These are phyloP conservation scores for Poecile atricapillus DNA, from an alignment of 2,113 vertebrate species.

Conservation along the genomic window DNA sequence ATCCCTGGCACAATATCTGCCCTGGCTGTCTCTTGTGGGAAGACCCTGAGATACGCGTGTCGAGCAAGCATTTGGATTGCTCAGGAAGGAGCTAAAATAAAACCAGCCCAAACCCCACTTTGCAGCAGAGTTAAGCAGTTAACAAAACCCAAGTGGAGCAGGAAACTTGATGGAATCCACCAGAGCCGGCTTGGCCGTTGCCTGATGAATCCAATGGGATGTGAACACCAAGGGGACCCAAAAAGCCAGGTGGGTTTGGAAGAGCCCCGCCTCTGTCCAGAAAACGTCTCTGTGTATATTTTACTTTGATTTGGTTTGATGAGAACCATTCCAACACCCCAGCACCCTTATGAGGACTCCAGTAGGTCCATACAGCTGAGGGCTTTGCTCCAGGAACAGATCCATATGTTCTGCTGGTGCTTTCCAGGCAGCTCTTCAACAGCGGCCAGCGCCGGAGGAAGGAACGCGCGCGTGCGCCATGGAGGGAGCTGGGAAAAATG, in stretches of 20 bases:
- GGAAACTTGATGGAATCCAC: neutral
- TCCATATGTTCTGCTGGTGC: fast-evolving
- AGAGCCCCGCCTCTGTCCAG: neutral
- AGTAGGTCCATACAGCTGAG: neutral
- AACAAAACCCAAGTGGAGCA: neutral
- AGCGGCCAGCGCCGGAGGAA: neutral
- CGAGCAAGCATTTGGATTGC: neutral
- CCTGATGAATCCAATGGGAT: neutral
- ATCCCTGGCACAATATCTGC: neutral
- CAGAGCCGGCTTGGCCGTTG: neutral
- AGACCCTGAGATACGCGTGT: neutral
- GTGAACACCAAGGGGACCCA: fast-evolving
- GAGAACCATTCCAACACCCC: neutral
- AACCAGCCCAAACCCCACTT: neutral
- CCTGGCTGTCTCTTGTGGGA: neutral
- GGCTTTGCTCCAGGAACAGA: neutral
- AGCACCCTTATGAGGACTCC: neutral
- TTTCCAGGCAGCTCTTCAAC: neutral
- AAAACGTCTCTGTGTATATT: neutral
- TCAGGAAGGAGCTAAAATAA: neutral
- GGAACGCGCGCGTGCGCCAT: fast-evolving
- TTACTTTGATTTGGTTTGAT: neutral
- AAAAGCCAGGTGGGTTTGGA: neutral
- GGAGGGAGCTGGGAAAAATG: neutral
- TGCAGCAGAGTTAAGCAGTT: neutral